Evolutionary conservation across 2,113 vertebrate species (phyloP), one percentile per base, ranked within the genome.

Genomic region (Cervus canadensis): DNA sequence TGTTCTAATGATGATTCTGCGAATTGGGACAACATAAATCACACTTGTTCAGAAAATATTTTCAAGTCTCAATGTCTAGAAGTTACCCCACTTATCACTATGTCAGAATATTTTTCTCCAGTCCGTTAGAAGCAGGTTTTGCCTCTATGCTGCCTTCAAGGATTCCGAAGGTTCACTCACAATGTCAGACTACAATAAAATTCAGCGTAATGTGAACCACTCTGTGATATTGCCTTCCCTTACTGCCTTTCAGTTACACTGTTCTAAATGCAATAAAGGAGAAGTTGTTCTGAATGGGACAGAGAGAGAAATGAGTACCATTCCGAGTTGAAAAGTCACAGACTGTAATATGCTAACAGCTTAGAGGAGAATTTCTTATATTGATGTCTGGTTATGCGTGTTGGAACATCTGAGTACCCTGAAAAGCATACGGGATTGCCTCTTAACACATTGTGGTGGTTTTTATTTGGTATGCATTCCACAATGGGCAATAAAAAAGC

Each of bases 111-210:
- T 97, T 98, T 98, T 98, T 97, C 94, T 97, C 83, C 93, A 94
- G 84, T 92, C 97, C 97, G 93, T 97, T 97, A 97, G 88, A 99
- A 98, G 89, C 83, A 93, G 57, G 87, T 76, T 98, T 95, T 94
- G 95, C 88, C 97, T 71, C 98, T 97, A 89, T 19, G 52, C 48
- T 94, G 79, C 97, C 97, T 97, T 98, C 97, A 98, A 98, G 88
- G 94, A 96, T 97, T 98, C 94, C 92, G 96, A 95, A 97, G 96
- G 97, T 98, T 98, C 93, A 91, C 96, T 98, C 98, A 94, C 88
- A 98, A 92, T 87, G 94, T 92, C 96, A 98, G 98, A 84, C 87
- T 87, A 95, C 95, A 98, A 94, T 98, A 98, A 98, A 98, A 98
- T 95, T 90, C 91, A 97, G 40, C 1, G 1, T 96, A 96, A 98